Conservation (phyloP, 1,140 invertebrate species). For the Lucilia sericata region DNA sequence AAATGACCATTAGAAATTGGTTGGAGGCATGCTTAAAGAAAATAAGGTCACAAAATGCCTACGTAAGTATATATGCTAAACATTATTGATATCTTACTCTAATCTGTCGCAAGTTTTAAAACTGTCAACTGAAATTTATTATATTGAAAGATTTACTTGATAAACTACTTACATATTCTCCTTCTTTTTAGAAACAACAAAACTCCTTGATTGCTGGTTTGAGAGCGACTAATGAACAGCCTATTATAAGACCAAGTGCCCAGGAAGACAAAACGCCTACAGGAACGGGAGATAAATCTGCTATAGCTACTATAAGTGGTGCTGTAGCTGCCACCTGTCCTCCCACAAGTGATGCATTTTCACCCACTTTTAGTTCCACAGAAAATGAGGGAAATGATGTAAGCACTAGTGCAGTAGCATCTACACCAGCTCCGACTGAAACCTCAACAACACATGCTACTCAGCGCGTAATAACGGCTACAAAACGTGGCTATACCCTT, state of each 20-base stretch:
- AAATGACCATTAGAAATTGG: constrained; percentile 97
- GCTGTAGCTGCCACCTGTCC: constrained; percentile 60
- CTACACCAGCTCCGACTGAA: constrained; percentile 27
- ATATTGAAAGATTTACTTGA: too few relatives aligned
- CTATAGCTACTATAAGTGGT: constrained; percentile 62
- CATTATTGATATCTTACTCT: too few relatives aligned
- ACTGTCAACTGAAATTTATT: too few relatives aligned
- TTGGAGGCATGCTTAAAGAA: constrained; percentile 92
- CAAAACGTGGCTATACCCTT: constrained; percentile 70
- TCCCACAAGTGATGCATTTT: constrained; percentile 64
- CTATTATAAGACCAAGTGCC: constrained; percentile 70
- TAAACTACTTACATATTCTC: too few relatives aligned
- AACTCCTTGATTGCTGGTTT: constrained; percentile 91
- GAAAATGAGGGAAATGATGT: constrained; percentile 64
- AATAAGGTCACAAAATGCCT: constrained; percentile 84
- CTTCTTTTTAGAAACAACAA: constrained; percentile 83
- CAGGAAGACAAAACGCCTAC: constrained; percentile 71
- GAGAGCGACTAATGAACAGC: constrained; percentile 86
- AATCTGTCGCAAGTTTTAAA: too few relatives aligned
- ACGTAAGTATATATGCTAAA: constrained; percentile 57
- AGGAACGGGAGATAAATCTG: constrained; percentile 54
- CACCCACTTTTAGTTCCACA: constrained; percentile 63
- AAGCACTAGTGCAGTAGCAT: constrained; percentile 50
- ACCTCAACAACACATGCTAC: constrained; percentile 32
- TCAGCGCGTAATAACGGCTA: constrained; percentile 43